A percentile compares a stretch with the other conserved stretches of the same genome.
These are phyloP conservation scores for Cosmia pyralina DNA, from an alignment of 2,888 invertebrate genomes.

Conservation along the genomic window DNA sequence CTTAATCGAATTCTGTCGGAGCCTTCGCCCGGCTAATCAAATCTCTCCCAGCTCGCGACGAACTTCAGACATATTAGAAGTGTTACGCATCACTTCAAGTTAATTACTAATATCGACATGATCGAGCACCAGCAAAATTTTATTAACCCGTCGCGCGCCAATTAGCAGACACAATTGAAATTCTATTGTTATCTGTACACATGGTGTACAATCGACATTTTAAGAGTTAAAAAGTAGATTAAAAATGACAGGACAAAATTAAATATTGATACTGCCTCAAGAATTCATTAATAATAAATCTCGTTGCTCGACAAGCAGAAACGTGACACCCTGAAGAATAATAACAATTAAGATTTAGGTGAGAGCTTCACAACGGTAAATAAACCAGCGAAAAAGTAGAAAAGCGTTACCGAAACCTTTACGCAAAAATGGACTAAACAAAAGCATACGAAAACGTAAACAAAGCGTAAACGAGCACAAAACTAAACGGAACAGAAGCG, in stretches of 20 bases:
- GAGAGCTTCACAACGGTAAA: neutral
- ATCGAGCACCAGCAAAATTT: slow-evolving; percentile 15
- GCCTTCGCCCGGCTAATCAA: slow-evolving; percentile 71
- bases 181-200: too few species aligned
- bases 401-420: neutral
- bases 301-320: slow-evolving; percentile 1
- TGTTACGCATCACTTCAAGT: slow-evolving; percentile 53
- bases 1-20: slow-evolving; percentile 75
- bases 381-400: neutral
- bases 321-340: neutral
- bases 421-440: slow-evolving; percentile 21
- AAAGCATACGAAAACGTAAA: slow-evolving; percentile 51
- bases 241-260: slow-evolving; percentile 27
- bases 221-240: too few species aligned
- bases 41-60: slow-evolving; percentile 62
- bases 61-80: slow-evolving; percentile 64
- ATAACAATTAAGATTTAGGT: neutral
- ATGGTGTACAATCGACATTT: too few species aligned
- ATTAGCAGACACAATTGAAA: too few species aligned
- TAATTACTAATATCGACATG: slow-evolving; percentile 41
- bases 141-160: too few species aligned
- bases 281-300: slow-evolving; percentile 11
- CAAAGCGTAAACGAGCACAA: slow-evolving; percentile 62
- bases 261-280: slow-evolving; percentile 15
- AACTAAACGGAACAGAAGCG: slow-evolving; percentile 56